These are phyloP conservation scores for Phallusia fumigata DNA, from an alignment of 23 tunicate genomes.

Conservation along the genomic window DNA sequence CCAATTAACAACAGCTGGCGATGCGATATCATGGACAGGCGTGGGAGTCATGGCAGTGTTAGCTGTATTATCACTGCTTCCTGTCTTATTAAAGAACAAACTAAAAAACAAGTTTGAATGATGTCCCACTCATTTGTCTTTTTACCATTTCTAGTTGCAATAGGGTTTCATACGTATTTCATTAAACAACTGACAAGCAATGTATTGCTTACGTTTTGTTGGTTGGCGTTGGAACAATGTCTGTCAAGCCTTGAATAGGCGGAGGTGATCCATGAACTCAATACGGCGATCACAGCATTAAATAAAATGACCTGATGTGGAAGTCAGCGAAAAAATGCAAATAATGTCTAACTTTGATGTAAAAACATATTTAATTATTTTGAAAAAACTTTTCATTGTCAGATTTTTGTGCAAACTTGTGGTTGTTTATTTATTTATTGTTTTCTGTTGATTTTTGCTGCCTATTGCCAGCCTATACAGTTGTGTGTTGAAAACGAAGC, in stretches of 20 bases:
- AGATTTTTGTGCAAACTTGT: not conserved
- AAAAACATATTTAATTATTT: no score
- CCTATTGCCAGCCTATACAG: no score
- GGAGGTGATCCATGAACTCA: no score
- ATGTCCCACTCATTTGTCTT: not conserved
- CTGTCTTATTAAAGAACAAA: slow-evolving; percentile 61
- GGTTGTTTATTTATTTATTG: not conserved
- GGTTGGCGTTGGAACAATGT: not conserved
- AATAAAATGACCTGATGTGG: no score
- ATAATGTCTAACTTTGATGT: no score
- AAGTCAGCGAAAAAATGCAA: no score
- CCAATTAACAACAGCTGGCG: slow-evolving; percentile 77
- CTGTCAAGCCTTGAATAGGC: no score
- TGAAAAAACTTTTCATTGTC: not conserved
- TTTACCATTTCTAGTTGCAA: not conserved
- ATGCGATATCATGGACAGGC: slow-evolving; percentile 83
- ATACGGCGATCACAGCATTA: no score
- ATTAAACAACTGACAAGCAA: not conserved
- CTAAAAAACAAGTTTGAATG: slow-evolving; percentile 74
- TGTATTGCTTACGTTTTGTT: not conserved
- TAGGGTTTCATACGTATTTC: not conserved
- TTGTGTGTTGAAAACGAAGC: not conserved
- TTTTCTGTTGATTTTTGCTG: not conserved
- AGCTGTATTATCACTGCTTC: slow-evolving; percentile 72
- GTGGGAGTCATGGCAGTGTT: slow-evolving; percentile 63